Conservation (phyloP, 2,797 vertebrate genomes). For the Euthynnus affinis region DNA sequence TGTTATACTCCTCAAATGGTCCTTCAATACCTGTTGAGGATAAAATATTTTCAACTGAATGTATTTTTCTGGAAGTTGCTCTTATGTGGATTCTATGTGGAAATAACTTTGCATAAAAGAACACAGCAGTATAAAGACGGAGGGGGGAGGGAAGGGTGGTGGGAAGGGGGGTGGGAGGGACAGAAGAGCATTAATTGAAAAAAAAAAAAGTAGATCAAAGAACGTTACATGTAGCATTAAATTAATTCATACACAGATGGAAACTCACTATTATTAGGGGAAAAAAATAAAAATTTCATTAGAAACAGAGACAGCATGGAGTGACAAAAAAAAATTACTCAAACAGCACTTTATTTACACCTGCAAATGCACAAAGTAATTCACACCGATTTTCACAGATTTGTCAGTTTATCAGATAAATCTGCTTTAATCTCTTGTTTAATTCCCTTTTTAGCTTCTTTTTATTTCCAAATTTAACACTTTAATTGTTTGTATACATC, state of each 20-base stretch:
- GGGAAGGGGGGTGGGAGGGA: conserved; percentile 45
- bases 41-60: conserved; percentile 89
- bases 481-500: too few species aligned
- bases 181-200: conserved; percentile 70
- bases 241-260: conserved; percentile 62
- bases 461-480: too few species aligned
- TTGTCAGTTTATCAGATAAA: too few species aligned
- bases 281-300: conserved; percentile 39
- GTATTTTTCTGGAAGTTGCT: conserved; percentile 77
- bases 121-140: conserved; percentile 76
- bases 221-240: conserved; percentile 63
- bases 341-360: conserved; percentile 29
- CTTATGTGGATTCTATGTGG: conserved; percentile 83
- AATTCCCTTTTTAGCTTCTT: too few species aligned
- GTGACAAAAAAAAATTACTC: conserved; percentile 20
- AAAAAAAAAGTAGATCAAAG: conserved; percentile 62
- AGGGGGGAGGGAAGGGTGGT: conserved; percentile 34
- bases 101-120: conserved; percentile 82
- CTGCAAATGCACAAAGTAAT: neutral
- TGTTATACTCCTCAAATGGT: conserved; percentile 89
- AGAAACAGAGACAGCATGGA: conserved; percentile 50
- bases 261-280: conserved; percentile 48
- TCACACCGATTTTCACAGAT: neutral
- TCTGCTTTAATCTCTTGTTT: too few species aligned
- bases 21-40: conserved; percentile 90